phyloP scores from a whole-genome alignment of 23 tunicate species.

The Pegea sp. region DNA sequence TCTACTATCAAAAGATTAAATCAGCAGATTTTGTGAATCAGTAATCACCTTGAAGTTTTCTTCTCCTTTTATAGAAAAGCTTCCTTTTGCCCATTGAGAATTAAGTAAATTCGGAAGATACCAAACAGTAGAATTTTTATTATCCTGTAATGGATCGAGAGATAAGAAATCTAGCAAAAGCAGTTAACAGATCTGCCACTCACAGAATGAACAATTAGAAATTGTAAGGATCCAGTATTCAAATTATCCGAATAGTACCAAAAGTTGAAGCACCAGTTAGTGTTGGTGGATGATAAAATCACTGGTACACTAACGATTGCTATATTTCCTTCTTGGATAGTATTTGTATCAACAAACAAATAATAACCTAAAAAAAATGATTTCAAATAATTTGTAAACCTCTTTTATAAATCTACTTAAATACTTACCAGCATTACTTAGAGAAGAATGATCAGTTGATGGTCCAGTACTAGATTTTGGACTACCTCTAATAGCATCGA shows the following conservation, averaged over 20 bases:
- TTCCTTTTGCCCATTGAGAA: not conserved
- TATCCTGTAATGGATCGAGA: not conserved
- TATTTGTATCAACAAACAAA: not conserved
- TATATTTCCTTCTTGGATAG: not conserved
- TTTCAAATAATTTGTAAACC: no score
- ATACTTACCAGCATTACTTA: not conserved
- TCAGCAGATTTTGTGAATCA: no score
- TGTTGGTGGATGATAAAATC: not conserved
- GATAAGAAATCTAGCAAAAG: no score
- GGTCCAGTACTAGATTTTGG: slow-evolving; percentile 21
- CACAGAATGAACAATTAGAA: no score
- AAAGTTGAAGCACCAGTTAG: not conserved
- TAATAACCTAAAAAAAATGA: no score
- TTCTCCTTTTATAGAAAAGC: not conserved
- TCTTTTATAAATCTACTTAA: no score
- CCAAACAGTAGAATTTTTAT: not conserved
- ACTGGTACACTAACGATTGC: not conserved
- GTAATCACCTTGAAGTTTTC: not conserved
- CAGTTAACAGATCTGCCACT: no score
- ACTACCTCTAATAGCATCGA: slow-evolving; percentile 25
- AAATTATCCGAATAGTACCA: no score
- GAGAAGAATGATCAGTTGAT: slow-evolving; percentile 10
- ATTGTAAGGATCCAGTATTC: no score
- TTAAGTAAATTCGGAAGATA: not conserved
- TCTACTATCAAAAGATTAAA: no score